Evolutionary conservation across 2,797 vertebrate species (phyloP), one percentile per base, ranked within the genome.

Genomic region (Diplodus sargus): DNA sequence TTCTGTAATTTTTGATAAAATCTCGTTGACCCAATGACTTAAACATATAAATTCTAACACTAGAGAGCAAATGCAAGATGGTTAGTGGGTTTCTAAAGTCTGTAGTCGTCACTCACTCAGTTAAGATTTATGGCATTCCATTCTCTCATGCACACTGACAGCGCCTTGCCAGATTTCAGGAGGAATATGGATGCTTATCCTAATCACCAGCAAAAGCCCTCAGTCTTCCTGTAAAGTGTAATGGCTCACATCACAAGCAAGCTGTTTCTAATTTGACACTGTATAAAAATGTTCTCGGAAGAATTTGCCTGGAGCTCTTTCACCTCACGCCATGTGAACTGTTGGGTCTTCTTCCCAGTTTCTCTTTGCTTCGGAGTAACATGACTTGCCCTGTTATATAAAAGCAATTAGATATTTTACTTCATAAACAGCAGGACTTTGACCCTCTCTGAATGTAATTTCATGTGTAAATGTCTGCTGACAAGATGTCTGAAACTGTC

Each of bases 211-310:
- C 76, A 83, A 89, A 87, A 84, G 66, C 83, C 77, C 80, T 86
- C 79, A 85, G 81, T 85, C 81, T 88, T 74, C 65, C 63, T 84
- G 64, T 78, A 61, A 90, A 91, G 86, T 68, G 42, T 73, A 76
- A 83, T 77, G 78, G 78, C 83, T 88, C 77, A 67, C 81, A 90
- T 93, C 88, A 84, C 75, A 74, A 20, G 71, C 83, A 91, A 87
- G 88, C 91, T 94, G 92, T 86, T 93, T 92, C 81, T 90, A 82
- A 90, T 94, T 91, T 90, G 81, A 91, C 82, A 76, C 61, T 71
- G 79, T 86, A 85, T 89, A 84, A 90, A 88, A 91, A 85, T 76
- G 80, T 76, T 88, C 90, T 85, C 53, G 5, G 68, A 85, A 80
- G 77, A 88, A 85, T 81, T 81, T 48, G 76, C 85, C 64, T 34